Evolutionary conservation across 2,797 vertebrate species (phyloP).

Genomic region (Neosilurus mollespiculum): DNA sequence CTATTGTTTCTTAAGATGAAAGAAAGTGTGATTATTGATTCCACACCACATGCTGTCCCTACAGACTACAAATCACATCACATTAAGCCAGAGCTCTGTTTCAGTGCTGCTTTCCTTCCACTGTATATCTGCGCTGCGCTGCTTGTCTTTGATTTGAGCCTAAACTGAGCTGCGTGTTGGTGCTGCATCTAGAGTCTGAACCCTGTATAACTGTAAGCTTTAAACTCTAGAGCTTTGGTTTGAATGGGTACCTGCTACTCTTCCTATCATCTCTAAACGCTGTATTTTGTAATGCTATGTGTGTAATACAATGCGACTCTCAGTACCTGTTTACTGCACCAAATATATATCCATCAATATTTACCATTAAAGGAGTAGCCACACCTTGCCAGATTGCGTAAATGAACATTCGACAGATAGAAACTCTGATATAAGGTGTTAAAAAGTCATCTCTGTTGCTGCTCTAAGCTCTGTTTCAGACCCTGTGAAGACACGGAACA

Average conservation of each 20-base stretch:
- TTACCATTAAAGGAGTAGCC: too few relatives aligned
- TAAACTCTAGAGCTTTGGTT: conserved; percentile 55
- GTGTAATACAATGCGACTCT: neutral
- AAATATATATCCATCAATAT: too few relatives aligned
- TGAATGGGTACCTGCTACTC: conserved; percentile 12
- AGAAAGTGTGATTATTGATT: conserved; percentile 36
- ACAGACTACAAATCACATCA: conserved; percentile 38
- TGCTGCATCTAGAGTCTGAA: conserved; percentile 1
- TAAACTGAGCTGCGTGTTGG: conserved; percentile 37
- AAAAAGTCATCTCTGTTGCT: too few relatives aligned
- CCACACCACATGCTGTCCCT: conserved; percentile 15
- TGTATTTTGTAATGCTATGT: neutral
- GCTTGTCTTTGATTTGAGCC: conserved; percentile 34
- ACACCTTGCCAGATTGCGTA: too few relatives aligned
- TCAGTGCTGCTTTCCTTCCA: conserved; percentile 4
- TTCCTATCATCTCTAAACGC: neutral
- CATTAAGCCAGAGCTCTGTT: conserved; percentile 31
- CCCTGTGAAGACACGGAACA: too few relatives aligned
- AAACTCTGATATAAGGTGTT: too few relatives aligned
- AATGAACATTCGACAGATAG: too few relatives aligned
- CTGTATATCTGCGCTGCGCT: conserved; percentile 48
- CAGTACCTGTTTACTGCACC: neutral
- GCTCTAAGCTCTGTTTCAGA: too few relatives aligned
- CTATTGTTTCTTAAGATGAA: neutral
- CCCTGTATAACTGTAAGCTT: conserved; percentile 16